phyloP scores from a whole-genome alignment of 2,113 vertebrate species.

The Otocyon megalotis region DNA sequence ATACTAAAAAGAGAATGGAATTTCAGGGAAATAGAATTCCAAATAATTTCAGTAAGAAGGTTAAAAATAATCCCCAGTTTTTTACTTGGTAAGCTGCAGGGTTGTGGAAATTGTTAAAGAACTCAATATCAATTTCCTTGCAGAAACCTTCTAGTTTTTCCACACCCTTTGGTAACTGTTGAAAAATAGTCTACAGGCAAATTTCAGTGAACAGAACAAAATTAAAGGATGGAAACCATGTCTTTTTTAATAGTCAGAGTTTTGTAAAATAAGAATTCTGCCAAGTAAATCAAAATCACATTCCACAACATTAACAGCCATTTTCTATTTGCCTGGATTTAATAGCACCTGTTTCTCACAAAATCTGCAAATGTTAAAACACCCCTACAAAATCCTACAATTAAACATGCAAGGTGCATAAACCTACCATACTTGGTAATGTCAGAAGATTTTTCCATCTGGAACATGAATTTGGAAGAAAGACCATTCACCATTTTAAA shows the following conservation, averaged over 20 bases:
- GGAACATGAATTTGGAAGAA: slow-evolving; percentile 66
- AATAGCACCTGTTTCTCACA: slow-evolving; percentile 76
- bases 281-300: slow-evolving; percentile 78
- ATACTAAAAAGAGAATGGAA: slow-evolving; percentile 69
- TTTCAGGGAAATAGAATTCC: slow-evolving; percentile 59
- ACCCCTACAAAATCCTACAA: slow-evolving; percentile 21
- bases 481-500: slow-evolving; percentile 40
- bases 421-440: slow-evolving; percentile 50
- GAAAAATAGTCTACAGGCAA: slow-evolving; percentile 62
- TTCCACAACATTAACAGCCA: slow-evolving; percentile 69
- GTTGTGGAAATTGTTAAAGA: slow-evolving; percentile 63
- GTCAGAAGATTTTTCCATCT: slow-evolving; percentile 69
- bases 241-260: slow-evolving; percentile 69
- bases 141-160: slow-evolving; percentile 66
- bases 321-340: slow-evolving; percentile 1
- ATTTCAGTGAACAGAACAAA: slow-evolving; percentile 65
- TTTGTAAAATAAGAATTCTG: slow-evolving; percentile 76
- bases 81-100: slow-evolving; percentile 11
- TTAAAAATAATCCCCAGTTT: slow-evolving; percentile 59
- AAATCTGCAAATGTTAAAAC: slow-evolving; percentile 60
- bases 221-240: slow-evolving; percentile 70
- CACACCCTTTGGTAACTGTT: slow-evolving; percentile 53
- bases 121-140: slow-evolving; percentile 67
- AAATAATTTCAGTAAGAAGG: slow-evolving; percentile 60
- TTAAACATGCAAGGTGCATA: slow-evolving; percentile 71